phyloP scores from a whole-genome alignment of 1,140 invertebrate species.

The Dysdera silvatica region DNA sequence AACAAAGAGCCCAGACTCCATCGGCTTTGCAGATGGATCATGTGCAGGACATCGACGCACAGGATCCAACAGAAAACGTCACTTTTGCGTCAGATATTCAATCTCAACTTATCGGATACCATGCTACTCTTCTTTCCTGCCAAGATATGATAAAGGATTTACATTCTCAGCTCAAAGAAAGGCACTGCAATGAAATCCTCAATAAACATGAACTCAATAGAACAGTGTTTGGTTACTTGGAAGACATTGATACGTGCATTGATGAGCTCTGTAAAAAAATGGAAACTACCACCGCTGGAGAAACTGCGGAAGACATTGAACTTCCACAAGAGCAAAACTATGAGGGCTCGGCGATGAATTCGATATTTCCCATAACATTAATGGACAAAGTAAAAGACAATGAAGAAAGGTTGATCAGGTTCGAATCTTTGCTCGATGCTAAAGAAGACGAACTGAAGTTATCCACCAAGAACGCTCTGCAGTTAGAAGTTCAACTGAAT shows the following conservation, averaged over 20 bases:
- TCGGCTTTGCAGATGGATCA: too few species aligned
- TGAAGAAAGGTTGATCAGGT: constrained; percentile 14
- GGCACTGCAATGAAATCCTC: constrained; percentile 24
- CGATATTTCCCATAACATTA: not conserved
- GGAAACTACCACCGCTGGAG: constrained; percentile 11
- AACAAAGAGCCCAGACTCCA: too few species aligned
- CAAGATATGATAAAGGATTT: constrained; percentile 27
- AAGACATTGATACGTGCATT: constrained; percentile 24
- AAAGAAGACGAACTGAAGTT: constrained; percentile 21
- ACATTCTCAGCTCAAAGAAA: constrained; percentile 20
- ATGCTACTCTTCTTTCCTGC: constrained; percentile 21
- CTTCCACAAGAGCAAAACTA: constrained; percentile 7
- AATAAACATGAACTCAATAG: constrained; percentile 20
- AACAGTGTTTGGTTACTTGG: constrained; percentile 17
- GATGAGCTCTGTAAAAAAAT: constrained; percentile 25
- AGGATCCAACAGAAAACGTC: too few species aligned
- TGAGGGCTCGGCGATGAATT: not conserved
- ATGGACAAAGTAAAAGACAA: constrained; percentile 17
- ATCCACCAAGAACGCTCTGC: constrained; percentile 21
- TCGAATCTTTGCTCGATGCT: constrained; percentile 8
- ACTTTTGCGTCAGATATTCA: constrained; percentile 21
- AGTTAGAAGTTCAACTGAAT: constrained; percentile 16
- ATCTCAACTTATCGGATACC: constrained; percentile 12
- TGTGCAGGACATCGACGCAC: too few species aligned
- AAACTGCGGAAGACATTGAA: not conserved